Conservation (phyloP, 2,888 invertebrate species). For the Cryptosula pallasiana region DNA sequence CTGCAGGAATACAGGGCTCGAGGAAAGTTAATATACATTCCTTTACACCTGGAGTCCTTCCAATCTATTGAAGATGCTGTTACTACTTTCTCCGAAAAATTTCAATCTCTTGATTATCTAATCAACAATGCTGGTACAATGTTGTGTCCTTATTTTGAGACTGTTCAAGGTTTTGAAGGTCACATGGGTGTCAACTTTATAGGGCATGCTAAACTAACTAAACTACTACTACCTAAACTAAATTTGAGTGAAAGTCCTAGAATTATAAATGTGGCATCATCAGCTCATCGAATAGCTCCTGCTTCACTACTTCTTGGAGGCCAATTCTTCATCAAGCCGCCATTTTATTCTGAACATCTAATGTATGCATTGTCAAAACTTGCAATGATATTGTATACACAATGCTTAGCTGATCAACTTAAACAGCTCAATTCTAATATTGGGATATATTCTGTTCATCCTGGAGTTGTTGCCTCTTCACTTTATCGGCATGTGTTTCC, state of each 20-base stretch:
- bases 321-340: background rate
- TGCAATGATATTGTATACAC: background rate
- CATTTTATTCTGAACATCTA: background rate
- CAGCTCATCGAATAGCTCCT: background rate
- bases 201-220: background rate
- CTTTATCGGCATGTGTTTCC: background rate
- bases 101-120: background rate
- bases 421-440: background rate
- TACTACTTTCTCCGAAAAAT: background rate
- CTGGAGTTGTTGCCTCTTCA: constrained; percentile 5
- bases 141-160: background rate
- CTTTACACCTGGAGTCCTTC: background rate
- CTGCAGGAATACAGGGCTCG: background rate
- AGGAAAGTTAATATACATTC: background rate
- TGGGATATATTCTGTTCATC: background rate
- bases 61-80: constrained; percentile 1
- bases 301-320: background rate
- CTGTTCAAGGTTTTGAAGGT: background rate
- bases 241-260: background rate
- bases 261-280: background rate
- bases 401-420: background rate
- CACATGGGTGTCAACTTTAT: constrained; percentile 19
- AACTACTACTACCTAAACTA: background rate
- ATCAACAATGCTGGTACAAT: constrained; percentile 15
- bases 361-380: background rate